Conservation (phyloP, 37 sponge, comb jelly and placozoan genomes). For the Aplysina aerophoba region DNA sequence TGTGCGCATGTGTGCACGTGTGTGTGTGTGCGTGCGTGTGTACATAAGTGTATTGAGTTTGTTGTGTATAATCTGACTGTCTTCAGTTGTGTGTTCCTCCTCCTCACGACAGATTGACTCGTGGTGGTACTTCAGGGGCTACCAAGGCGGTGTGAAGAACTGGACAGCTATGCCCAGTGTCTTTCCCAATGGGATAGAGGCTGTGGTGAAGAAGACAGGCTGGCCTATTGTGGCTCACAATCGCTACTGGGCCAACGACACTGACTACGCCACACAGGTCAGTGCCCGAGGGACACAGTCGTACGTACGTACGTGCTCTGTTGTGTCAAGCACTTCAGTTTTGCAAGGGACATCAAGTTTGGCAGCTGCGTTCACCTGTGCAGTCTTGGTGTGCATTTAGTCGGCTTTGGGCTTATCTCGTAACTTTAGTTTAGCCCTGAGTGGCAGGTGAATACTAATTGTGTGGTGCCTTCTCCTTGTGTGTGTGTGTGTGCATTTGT, state of each 20-base stretch:
- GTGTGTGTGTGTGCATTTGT: too few relatives aligned
- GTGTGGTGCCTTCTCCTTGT: too few relatives aligned
- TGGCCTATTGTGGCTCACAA: constrained; percentile 79
- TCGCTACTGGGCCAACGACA: constrained; percentile 72
- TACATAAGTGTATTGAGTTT: too few relatives aligned
- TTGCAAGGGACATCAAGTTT: too few relatives aligned
- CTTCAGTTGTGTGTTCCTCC: not conserved
- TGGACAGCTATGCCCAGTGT: constrained; percentile 73
- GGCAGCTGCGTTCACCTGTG: too few relatives aligned
- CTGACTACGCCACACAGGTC: constrained; percentile 75
- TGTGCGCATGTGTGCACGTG: not conserved
- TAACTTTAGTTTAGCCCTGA: too few relatives aligned
- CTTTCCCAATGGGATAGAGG: constrained; percentile 77
- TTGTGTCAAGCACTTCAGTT: too few relatives aligned
- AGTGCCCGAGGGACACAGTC: not conserved
- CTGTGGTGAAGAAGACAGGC: constrained; percentile 49
- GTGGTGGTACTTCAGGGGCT: constrained; percentile 88
- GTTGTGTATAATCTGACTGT: too few relatives aligned
- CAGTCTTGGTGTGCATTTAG: too few relatives aligned
- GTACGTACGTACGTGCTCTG: too few relatives aligned
- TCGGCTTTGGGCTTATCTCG: too few relatives aligned
- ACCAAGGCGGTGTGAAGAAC: constrained; percentile 70
- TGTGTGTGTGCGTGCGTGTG: not conserved
- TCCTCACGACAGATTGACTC: constrained; percentile 61
- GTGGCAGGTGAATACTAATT: too few relatives aligned